These are phyloP conservation scores for Andrena cerasifolii DNA, from an alignment of 1,140 invertebrate species.

Conservation along the genomic window DNA sequence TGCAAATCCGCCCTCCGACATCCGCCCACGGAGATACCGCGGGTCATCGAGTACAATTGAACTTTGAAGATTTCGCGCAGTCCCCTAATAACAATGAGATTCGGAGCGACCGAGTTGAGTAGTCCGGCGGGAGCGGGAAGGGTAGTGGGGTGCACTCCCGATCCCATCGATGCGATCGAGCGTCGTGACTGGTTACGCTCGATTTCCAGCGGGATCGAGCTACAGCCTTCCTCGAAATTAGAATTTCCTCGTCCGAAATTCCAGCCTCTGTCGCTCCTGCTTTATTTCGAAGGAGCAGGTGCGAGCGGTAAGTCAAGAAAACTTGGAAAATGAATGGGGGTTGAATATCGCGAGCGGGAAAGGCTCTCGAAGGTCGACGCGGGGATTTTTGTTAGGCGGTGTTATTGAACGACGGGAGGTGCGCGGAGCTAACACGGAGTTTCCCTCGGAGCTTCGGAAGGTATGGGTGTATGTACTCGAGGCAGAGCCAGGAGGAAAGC, in stretches of 20 bases:
- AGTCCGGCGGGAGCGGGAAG: constrained; percentile 11
- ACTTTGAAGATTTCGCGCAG: constrained; percentile 22
- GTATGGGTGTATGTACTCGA: constrained; percentile 11
- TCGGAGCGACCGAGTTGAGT: background rate
- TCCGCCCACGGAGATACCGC: constrained; percentile 18
- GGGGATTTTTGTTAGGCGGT: constrained; percentile 12
- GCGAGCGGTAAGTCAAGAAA: background rate
- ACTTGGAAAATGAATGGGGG: no score
- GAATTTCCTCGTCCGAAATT: background rate
- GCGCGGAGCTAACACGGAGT: constrained; percentile 26
- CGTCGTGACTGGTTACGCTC: constrained; percentile 29
- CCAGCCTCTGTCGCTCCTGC: no score
- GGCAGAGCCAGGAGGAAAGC: constrained; percentile 50
- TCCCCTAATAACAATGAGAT: constrained; percentile 41
- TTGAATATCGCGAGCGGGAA: background rate
- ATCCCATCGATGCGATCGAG: constrained; percentile 24
- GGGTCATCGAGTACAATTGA: constrained; percentile 47
- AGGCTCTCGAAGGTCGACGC: background rate
- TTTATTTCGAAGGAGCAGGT: background rate
- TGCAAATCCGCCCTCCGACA: constrained; percentile 11
- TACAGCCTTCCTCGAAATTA: constrained; percentile 2
- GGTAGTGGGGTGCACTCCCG: background rate
- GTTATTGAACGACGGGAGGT: constrained; percentile 53
- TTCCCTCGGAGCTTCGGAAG: constrained; percentile 30
- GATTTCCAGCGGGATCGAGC: constrained; percentile 34